Evolutionary conservation across 2,888 invertebrate genomes (phyloP).

Genomic region (Andrena fulva): DNA sequence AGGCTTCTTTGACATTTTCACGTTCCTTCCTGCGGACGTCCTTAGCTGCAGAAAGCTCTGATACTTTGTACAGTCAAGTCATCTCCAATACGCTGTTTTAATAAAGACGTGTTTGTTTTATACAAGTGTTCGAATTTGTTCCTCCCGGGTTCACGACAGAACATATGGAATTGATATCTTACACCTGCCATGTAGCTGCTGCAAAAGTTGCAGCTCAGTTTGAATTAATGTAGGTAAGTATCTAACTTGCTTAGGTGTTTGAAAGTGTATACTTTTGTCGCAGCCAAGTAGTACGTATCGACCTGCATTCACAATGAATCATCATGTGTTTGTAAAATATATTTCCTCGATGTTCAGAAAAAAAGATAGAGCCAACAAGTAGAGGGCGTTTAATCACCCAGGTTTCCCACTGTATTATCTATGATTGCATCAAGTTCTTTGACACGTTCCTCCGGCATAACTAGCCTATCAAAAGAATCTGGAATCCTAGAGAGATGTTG

Average conservation of each 20-base stretch:
- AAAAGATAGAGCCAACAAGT: not conserved
- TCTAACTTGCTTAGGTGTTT: not conserved
- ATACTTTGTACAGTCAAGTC: no score
- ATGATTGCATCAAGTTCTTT: slow-evolving; percentile 22
- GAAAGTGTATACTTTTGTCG: not conserved
- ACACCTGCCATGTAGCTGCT: no score
- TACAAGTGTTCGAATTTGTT: no score
- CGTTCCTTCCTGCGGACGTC: no score
- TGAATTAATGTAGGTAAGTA: no score
- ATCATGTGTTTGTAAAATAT: not conserved
- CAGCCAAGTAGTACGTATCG: not conserved
- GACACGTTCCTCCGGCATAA: slow-evolving; percentile 7
- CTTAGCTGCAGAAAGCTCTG: no score
- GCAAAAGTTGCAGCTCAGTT: no score
- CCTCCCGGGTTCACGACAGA: no score
- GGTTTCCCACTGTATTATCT: slow-evolving; percentile 1
- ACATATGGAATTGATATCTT: no score
- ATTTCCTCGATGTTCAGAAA: not conserved
- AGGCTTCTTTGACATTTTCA: no score
- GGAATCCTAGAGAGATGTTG: not conserved
- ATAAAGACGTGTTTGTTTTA: no score
- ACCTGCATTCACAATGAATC: not conserved
- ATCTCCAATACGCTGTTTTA: no score
- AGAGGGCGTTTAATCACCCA: not conserved
- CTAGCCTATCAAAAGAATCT: slow-evolving; percentile 28